These are phyloP conservation scores for silkworm (Bombyx mori) DNA, from an alignment of 1,140 invertebrate species.

Conservation along the genomic window ASM3026992v2 NC_085107.1:11508001-11508500, in stretches of 20 bases:
- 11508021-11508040: too few relatives aligned
- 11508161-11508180: constrained; percentile 94
- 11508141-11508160: constrained; percentile 98
- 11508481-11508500: too few relatives aligned
- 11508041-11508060: too few relatives aligned
- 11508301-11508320: not conserved
- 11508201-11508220: constrained; percentile 99
- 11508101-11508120: constrained; percentile 80
- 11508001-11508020: too few relatives aligned
- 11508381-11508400: too few relatives aligned
- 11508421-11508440: too few relatives aligned
- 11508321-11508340: not conserved
- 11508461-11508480: too few relatives aligned
- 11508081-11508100: constrained; percentile 63
- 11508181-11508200: constrained; percentile 89
- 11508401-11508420: too few relatives aligned
- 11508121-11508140: constrained; percentile 97
- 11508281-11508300: constrained; percentile 81
- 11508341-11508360: not conserved
- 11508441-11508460: too few relatives aligned
- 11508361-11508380: too few relatives aligned
- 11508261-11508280: constrained; percentile 96
- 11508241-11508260: constrained; percentile 95
- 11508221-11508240: constrained; percentile 96
- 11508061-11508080: not conserved